These are phyloP conservation scores for Leptinotarsa texana DNA, from an alignment of 1,140 invertebrate species.

Conservation along the genomic window DNA sequence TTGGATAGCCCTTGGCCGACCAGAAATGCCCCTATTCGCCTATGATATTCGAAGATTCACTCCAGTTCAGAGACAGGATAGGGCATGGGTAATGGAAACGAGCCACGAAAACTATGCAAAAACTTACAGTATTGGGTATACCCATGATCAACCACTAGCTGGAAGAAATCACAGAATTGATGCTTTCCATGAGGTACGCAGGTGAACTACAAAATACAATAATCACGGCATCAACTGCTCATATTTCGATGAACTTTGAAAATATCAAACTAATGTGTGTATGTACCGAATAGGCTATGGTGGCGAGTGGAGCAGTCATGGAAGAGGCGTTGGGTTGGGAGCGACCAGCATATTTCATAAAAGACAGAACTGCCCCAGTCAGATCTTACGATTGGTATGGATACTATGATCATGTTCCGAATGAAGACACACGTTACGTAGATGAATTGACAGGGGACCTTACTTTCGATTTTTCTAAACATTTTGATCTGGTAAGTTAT, in stretches of 20 bases:
- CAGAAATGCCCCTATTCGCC: slow-evolving; percentile 80
- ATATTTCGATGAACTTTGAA: too few relatives aligned
- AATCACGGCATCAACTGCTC: too few relatives aligned
- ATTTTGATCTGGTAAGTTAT: slow-evolving; percentile 71
- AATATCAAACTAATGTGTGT: too few relatives aligned
- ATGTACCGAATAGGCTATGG: slow-evolving; percentile 59
- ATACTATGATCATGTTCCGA: slow-evolving; percentile 68
- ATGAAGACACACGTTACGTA: slow-evolving; percentile 69
- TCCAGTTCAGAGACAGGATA: slow-evolving; percentile 67
- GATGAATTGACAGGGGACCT: slow-evolving; percentile 73
- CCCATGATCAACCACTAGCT: slow-evolving; percentile 82
- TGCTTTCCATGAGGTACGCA: slow-evolving; percentile 68
- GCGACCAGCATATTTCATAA: slow-evolving; percentile 72
- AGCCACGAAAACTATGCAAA: slow-evolving; percentile 86
- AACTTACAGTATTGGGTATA: slow-evolving; percentile 84
- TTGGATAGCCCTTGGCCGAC: slow-evolving; percentile 82
- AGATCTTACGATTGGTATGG: slow-evolving; percentile 83
- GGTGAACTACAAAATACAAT: too few relatives aligned
- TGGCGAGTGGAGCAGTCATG: slow-evolving; percentile 78
- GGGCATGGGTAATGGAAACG: slow-evolving; percentile 76
- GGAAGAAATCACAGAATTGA: slow-evolving; percentile 73
- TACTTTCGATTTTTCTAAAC: slow-evolving; percentile 78
- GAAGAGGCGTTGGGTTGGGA: slow-evolving; percentile 87
- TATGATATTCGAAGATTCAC: slow-evolving; percentile 83
- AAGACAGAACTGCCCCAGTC: slow-evolving; percentile 61